A percentile compares a stretch with the other conserved stretches of the same genome.
These are phyloP conservation scores for Polypedilum pembai DNA, from an alignment of 1,140 invertebrate genomes.

Conservation along the genomic window DNA sequence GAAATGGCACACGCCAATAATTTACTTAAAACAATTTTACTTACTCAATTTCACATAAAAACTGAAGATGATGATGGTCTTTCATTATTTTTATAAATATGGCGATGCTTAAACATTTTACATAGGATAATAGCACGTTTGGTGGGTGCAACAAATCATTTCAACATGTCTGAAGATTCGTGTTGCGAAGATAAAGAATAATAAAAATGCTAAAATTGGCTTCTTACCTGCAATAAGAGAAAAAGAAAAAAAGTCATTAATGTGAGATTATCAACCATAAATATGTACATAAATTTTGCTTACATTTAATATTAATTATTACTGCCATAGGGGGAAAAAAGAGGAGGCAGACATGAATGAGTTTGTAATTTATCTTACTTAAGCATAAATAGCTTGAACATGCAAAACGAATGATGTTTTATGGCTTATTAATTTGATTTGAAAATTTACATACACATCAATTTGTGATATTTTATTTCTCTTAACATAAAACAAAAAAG, in stretches of 20 bases:
- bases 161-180: background rate
- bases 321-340: background rate
- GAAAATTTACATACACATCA: background rate
- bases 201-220: background rate
- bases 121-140: constrained; percentile 12
- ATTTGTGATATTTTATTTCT: no score
- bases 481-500: no score
- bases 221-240: background rate
- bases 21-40: no score
- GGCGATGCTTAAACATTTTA: no score
- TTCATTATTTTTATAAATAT: no score
- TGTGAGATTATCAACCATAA: background rate
- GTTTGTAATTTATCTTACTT: no score
- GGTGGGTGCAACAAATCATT: constrained; percentile 8
- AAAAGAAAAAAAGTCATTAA: background rate
- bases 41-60: no score
- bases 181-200: background rate
- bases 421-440: constrained; percentile 7
- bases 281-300: constrained; percentile 1
- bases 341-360: no score
- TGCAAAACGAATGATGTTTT: background rate
- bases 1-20: no score
- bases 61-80: no score
- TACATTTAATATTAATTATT: constrained; percentile 14
- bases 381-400: background rate